Evolutionary conservation across 2,888 invertebrate species (phyloP).

Genomic region (Papilio protenor): DNA sequence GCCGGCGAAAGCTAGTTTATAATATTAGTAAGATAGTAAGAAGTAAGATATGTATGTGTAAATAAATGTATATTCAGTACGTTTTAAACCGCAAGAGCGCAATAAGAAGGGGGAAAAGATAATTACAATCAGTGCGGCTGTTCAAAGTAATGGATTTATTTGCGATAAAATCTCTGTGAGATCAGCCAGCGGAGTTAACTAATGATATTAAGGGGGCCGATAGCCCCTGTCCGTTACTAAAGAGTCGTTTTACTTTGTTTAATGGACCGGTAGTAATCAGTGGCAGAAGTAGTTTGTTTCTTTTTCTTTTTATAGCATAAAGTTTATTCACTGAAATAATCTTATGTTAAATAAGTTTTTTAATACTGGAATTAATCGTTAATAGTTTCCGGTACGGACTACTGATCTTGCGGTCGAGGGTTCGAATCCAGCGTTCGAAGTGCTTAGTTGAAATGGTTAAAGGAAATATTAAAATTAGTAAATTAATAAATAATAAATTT

Average conservation of each 20-base stretch:
- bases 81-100: conserved; percentile 1
- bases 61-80: not conserved
- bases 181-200: conserved; percentile 24
- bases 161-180: conserved; percentile 26
- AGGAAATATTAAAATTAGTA: no score
- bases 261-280: conserved; percentile 25
- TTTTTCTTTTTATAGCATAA: conserved; percentile 6
- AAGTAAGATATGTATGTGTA: no score
- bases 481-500: no score
- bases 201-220: conserved; percentile 22
- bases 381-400: no score
- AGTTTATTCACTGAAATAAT: conserved; percentile 1
- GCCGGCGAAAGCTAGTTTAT: no score
- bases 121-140: conserved; percentile 20
- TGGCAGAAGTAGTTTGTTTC: not conserved
- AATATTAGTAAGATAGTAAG: no score
- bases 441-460: no score
- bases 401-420: no score
- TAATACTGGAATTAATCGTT: not conserved
- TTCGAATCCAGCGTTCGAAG: no score
- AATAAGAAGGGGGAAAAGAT: conserved; percentile 9
- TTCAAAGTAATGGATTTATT: conserved; percentile 27
- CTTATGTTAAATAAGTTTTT: not conserved
- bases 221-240: conserved; percentile 21
- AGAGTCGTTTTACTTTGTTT: conserved; percentile 21